These are phyloP conservation scores for Sphaeridia pumilis DNA, from an alignment of 2,888 invertebrate genomes.

Conservation along the genomic window DNA sequence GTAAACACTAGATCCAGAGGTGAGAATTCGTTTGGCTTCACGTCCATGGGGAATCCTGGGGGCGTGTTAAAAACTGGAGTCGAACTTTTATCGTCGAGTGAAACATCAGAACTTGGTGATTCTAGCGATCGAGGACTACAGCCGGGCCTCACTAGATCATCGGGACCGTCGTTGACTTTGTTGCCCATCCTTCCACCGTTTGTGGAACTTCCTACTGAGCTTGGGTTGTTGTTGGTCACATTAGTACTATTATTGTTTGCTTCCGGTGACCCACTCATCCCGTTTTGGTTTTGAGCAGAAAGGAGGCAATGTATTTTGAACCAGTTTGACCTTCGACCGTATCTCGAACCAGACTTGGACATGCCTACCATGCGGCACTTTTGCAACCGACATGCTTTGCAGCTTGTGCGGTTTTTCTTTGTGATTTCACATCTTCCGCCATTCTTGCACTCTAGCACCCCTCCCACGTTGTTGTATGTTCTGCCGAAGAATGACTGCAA, in stretches of 20 bases:
- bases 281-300: slow-evolving; percentile 53
- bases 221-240: slow-evolving; percentile 32
- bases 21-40: slow-evolving; percentile 34
- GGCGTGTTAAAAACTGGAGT: slow-evolving; percentile 28
- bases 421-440: slow-evolving; percentile 82
- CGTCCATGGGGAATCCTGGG: slow-evolving; percentile 34
- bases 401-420: slow-evolving; percentile 83
- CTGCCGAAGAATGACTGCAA: slow-evolving; percentile 86
- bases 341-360: slow-evolving; percentile 83
- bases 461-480: slow-evolving; percentile 78
- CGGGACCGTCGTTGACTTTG: slow-evolving; percentile 13
- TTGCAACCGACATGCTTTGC: slow-evolving; percentile 75
- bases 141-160: slow-evolving; percentile 14
- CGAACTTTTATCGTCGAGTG: slow-evolving; percentile 43
- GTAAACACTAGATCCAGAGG: slow-evolving; percentile 33
- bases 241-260: slow-evolving; percentile 34
- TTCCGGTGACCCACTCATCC: slow-evolving; percentile 25
- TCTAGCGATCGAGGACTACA: slow-evolving; percentile 53
- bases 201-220: slow-evolving; percentile 24
- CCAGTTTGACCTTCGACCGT: slow-evolving; percentile 82
- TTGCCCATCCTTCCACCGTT: slow-evolving; percentile 26
- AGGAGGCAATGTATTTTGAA: slow-evolving; percentile 84
- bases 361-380: slow-evolving; percentile 80
- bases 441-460: slow-evolving; percentile 84
- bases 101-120: slow-evolving; percentile 69